Evolutionary conservation across 35 echinoderm and acorn worm species (phyloP).

Genomic region (Hemicentrotus pulcherrimus): DNA sequence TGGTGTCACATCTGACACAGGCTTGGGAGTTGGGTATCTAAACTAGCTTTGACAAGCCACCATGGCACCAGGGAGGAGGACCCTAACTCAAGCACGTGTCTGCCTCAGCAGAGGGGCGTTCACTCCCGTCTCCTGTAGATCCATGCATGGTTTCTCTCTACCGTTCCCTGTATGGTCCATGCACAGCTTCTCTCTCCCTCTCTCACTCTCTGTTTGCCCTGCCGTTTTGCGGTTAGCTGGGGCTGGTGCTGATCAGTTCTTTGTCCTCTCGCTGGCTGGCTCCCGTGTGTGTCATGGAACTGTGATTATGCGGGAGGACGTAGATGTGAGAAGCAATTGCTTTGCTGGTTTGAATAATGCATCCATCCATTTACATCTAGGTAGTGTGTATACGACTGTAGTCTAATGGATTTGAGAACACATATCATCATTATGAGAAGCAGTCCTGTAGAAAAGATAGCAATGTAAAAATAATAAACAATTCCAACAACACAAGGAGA

Average conservation of each 20-base stretch:
- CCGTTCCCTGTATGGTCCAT: too few relatives aligned
- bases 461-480: too few relatives aligned
- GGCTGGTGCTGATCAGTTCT: background rate
- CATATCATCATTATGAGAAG: background rate
- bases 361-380: background rate
- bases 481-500: too few relatives aligned
- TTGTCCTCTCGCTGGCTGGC: background rate
- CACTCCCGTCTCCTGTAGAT: background rate
- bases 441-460: background rate
- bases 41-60: background rate
- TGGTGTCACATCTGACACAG: too few relatives aligned
- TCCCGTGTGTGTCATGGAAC: background rate
- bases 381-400: background rate
- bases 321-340: background rate
- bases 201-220: background rate
- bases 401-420: background rate
- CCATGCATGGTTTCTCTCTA: background rate
- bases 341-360: slow-evolving; percentile 1
- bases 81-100: background rate
- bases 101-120: background rate
- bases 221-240: background rate
- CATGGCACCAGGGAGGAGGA: background rate
- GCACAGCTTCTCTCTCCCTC: background rate
- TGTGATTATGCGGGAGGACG: background rate
- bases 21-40: background rate